Conservation (phyloP, 2,797 vertebrate genomes). For the Enteromius unitaeniatus region DNA sequence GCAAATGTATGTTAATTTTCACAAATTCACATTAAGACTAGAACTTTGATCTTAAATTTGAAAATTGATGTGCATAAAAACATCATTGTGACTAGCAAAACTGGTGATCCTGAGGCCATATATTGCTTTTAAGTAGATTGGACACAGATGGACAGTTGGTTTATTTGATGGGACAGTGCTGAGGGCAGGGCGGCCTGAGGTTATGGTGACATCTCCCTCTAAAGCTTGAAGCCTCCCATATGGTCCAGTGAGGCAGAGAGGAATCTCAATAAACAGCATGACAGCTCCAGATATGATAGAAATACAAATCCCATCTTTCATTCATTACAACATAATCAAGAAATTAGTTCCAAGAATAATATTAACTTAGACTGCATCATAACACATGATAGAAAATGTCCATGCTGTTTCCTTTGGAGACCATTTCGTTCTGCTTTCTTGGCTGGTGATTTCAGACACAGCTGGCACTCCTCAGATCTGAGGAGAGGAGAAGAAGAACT, state of each 20-base stretch:
- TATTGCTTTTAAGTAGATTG: slow-evolving; percentile 24
- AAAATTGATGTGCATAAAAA: neutral
- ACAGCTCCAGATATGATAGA: neutral
- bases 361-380: neutral
- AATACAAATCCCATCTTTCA: neutral
- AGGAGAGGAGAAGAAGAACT: slow-evolving; percentile 63
- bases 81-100: neutral
- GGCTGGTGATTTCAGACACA: slow-evolving; percentile 70
- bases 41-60: neutral
- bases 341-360: neutral
- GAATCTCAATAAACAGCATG: neutral
- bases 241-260: neutral
- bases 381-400: neutral
- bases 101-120: neutral
- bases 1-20: neutral
- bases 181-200: slow-evolving; percentile 15
- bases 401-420: slow-evolving; percentile 66
- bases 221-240: slow-evolving; percentile 17
- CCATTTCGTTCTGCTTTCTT: slow-evolving; percentile 71
- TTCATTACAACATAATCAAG: slow-evolving; percentile 23
- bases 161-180: slow-evolving; percentile 31
- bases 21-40: neutral
- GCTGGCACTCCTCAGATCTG: slow-evolving; percentile 77
- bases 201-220: slow-evolving; percentile 24
- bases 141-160: slow-evolving; percentile 29